Conservation (phyloP, 2,888 invertebrate species). For the Parnassius glacialis region DNA sequence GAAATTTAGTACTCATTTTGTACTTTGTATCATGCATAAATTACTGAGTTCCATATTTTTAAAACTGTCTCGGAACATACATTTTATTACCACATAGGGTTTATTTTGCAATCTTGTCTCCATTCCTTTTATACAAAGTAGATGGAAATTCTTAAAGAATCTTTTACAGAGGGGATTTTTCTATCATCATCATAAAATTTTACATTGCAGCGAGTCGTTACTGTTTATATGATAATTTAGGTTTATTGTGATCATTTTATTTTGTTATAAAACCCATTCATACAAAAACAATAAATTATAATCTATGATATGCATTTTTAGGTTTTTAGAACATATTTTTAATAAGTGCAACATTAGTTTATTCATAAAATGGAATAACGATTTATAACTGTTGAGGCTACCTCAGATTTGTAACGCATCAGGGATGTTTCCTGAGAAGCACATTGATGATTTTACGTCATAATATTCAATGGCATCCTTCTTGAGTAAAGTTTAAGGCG, state of each 20-base stretch:
- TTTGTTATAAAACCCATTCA: too few relatives aligned
- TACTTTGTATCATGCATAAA: too few relatives aligned
- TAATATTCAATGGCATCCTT: too few relatives aligned
- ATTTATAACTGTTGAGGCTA: too few relatives aligned
- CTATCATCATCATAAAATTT: conserved; percentile 20
- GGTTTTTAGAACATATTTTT: not conserved
- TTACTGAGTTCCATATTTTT: not conserved
- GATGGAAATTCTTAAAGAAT: conserved; percentile 21
- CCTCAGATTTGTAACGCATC: too few relatives aligned
- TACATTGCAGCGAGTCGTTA: conserved; percentile 12
- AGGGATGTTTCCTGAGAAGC: too few relatives aligned
- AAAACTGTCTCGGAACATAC: conserved; percentile 9
- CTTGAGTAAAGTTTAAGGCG: too few relatives aligned
- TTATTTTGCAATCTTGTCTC: conserved; percentile 24
- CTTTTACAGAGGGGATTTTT: conserved; percentile 19
- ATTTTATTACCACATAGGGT: conserved; percentile 19
- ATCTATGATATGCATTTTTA: not conserved
- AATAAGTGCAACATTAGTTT: not conserved
- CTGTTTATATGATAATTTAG: conserved; percentile 5
- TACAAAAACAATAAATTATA: too few relatives aligned
- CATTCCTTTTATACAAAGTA: conserved; percentile 24
- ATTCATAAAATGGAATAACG: not conserved
- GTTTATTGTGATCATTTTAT: not conserved
- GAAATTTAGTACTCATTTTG: too few relatives aligned
- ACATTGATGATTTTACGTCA: too few relatives aligned